Evolutionary conservation across 2,888 invertebrate genomes (phyloP), one percentile per base, ranked within the genome.

Genomic region (Eulithis testata): DNA sequence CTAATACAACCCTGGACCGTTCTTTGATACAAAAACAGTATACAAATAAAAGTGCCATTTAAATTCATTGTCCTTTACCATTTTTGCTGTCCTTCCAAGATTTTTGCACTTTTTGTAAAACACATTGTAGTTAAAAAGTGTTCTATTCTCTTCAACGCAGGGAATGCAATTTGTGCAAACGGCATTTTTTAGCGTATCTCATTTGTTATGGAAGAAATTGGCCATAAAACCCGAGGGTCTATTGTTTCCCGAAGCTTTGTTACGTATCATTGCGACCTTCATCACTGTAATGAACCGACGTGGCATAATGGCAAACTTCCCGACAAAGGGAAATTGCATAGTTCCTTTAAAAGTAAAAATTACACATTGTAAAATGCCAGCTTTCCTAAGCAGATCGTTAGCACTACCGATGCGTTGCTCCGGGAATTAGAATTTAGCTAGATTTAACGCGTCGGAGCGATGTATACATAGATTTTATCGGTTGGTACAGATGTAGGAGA

Each of bases 91-190:
- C 74, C 79, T 81, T 82, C 78, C 71, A 68, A 79, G 81, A 80
- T 77, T 78, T 83, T 79, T 83, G 80, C 79, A 76, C 76, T 83
- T 87, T 84, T 86, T 86, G 73, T 76, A 75, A 57, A 54, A 68
- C 8, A 60, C 63, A 75, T 80, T 80, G 73, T 77, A 72, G 45
- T 77, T 73, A 77, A 81, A 78, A 78, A 77, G 62, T 69, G 66
- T 75, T 71, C 77, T 79, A 78, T 79, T 80, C 73, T 80, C 77
- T 78, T 77, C 72, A 75, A 75, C 75, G 75, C 72, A 79, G 81
- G 71, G 77, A 79, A 81, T 77, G 80, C 86, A 87, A 87, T 86
- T 89, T 90, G 89, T 83, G 86, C 90, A 91, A 90, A 88, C 81
- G 85, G 84, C 75, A 75, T 76, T 87, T 87, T 86, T 89, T 88